Percentiles rank a stretch among this genome's conserved stretches.
These are phyloP conservation scores for Dendroctonus valens DNA, from an alignment of 1,140 invertebrate species.

Conservation along the genomic window DNA sequence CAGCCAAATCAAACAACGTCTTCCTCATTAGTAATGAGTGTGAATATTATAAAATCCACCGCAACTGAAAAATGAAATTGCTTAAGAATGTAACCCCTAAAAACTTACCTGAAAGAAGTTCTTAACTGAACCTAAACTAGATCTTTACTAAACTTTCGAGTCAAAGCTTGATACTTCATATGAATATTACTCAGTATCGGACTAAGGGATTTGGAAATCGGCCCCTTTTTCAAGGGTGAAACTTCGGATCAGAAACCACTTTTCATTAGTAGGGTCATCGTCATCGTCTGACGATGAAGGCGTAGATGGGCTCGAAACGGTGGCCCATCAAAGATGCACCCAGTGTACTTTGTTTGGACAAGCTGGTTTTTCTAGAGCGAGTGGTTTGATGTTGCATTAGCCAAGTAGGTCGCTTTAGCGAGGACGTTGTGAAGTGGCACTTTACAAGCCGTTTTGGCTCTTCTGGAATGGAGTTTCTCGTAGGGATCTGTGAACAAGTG, in stretches of 20 bases:
- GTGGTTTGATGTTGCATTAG: slow-evolving; percentile 31
- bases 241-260: slow-evolving; percentile 41
- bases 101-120: too few relatives aligned
- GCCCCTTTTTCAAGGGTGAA: slow-evolving; percentile 23
- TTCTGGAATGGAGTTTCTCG: slow-evolving; percentile 48
- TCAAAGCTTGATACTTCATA: slow-evolving; percentile 22
- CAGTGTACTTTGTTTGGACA: slow-evolving; percentile 42
- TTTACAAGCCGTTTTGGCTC: slow-evolving; percentile 31
- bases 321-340: slow-evolving; percentile 44
- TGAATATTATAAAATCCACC: neutral
- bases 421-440: slow-evolving; percentile 34
- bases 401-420: slow-evolving; percentile 44
- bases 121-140: slow-evolving; percentile 19
- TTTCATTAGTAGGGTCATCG: slow-evolving; percentile 47
- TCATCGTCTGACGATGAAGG: slow-evolving; percentile 43
- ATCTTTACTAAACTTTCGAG: slow-evolving; percentile 25
- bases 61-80: neutral
- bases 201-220: slow-evolving; percentile 27
- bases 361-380: slow-evolving; percentile 36
- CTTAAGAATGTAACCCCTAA: neutral
- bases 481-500: slow-evolving; percentile 44
- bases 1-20: too few relatives aligned
- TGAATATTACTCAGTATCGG: slow-evolving; percentile 27
- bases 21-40: too few relatives aligned
- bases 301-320: slow-evolving; percentile 44